These are phyloP conservation scores for Mesorhabditis belari DNA, from an alignment of 2,888 invertebrate species.

Conservation along the genomic window DNA sequence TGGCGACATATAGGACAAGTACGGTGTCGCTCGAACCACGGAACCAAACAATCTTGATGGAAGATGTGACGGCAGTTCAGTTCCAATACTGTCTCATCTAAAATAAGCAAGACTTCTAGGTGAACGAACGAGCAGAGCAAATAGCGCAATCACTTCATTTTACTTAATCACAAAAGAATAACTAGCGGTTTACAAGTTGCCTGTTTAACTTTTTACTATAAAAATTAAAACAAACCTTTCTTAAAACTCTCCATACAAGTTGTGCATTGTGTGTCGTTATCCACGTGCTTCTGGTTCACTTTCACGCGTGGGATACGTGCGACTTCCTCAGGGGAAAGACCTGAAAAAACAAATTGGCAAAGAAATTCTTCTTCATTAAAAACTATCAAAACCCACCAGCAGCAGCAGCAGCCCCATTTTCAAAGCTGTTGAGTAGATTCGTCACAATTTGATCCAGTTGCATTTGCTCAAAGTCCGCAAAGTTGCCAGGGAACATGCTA, in stretches of 20 bases:
- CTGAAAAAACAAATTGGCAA: not conserved
- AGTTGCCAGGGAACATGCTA: not conserved
- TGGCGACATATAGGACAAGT: slow-evolving; percentile 27
- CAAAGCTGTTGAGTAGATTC: not conserved
- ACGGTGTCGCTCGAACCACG: slow-evolving; percentile 24
- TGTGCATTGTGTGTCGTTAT: slow-evolving; percentile 31
- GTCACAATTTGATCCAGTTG: not conserved
- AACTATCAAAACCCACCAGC: not conserved
- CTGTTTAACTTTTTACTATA: not conserved
- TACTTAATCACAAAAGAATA: too few species aligned
- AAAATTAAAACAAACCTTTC: not conserved
- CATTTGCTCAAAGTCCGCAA: not conserved
- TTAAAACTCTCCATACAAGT: slow-evolving; percentile 23
- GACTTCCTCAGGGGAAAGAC: not conserved
- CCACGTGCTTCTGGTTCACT: slow-evolving; percentile 24
- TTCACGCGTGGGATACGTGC: not conserved
- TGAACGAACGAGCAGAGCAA: not conserved
- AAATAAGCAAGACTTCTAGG: slow-evolving; percentile 2
- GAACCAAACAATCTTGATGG: slow-evolving; percentile 31
- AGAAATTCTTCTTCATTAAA: not conserved
- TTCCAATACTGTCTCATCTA: slow-evolving; percentile 21
- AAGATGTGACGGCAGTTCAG: slow-evolving; percentile 32
- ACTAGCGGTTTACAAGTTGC: too few species aligned
- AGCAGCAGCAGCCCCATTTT: too few species aligned
- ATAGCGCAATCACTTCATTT: too few species aligned